Conservation (phyloP, 2,888 invertebrate genomes). For the Caenorhabditis uteleia region DNA sequence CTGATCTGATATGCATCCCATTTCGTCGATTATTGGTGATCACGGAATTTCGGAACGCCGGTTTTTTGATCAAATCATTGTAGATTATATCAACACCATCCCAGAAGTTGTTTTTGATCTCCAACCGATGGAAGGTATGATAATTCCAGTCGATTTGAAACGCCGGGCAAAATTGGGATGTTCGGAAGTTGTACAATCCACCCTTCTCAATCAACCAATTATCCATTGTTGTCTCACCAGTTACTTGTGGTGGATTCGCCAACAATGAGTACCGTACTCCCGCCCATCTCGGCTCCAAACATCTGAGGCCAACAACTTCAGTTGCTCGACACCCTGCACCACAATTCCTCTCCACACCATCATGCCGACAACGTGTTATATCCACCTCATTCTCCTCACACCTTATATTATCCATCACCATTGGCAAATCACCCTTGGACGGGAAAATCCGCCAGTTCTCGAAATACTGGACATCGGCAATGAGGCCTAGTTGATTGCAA, state of each 20-base stretch:
- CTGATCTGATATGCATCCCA: constrained; percentile 76
- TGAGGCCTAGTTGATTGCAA: constrained; percentile 91
- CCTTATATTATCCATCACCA: constrained; percentile 79
- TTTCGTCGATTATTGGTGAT: constrained; percentile 72
- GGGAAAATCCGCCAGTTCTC: constrained; percentile 73
- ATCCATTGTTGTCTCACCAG: constrained; percentile 81
- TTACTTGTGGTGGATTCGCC: constrained; percentile 75
- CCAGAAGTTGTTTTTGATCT: constrained; percentile 79
- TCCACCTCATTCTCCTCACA: constrained; percentile 81
- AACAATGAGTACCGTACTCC: constrained; percentile 88
- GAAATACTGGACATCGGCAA: constrained; percentile 84
- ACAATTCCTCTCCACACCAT: constrained; percentile 78
- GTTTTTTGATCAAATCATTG: constrained; percentile 85
- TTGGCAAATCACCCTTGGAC: constrained; percentile 62
- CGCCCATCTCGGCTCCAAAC: constrained; percentile 88
- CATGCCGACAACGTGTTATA: constrained; percentile 81
- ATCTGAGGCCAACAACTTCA: constrained; percentile 71
- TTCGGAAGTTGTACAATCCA: constrained; percentile 85
- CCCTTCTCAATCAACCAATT: constrained; percentile 88
- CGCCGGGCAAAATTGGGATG: constrained; percentile 70
- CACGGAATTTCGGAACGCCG: constrained; percentile 59
- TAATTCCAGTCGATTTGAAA: constrained; percentile 76
- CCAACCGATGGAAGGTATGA: constrained; percentile 71
- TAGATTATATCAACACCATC: constrained; percentile 92
- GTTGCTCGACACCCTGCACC: constrained; percentile 70